Percentiles rank a stretch among this genome's conserved stretches.
Evolutionary conservation across 2,888 invertebrate species (phyloP).

Genomic region (Carterocephalus palaemon): DNA sequence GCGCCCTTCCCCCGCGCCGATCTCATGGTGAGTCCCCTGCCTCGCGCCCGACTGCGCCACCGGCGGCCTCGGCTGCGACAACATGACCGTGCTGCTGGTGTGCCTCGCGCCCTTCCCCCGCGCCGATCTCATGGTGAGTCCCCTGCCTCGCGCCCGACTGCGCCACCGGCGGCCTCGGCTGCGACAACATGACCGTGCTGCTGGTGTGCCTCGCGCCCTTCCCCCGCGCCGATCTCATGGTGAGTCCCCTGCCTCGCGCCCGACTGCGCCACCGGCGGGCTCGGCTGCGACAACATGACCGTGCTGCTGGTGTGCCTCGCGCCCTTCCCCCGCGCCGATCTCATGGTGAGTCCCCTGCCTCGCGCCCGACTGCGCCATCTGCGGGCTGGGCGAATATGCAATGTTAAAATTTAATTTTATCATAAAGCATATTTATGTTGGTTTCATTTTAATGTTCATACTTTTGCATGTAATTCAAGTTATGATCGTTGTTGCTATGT

Average conservation of each 20-base stretch:
- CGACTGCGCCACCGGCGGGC: slow-evolving; percentile 96
- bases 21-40: slow-evolving; percentile 81
- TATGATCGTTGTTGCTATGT: too few relatives aligned
- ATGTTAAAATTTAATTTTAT: neutral
- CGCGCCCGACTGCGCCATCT: slow-evolving; percentile 55
- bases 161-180: slow-evolving; percentile 97
- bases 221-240: slow-evolving; percentile 48
- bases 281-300: slow-evolving; percentile 99
- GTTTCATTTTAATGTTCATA: too few relatives aligned
- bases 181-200: slow-evolving; percentile 99
- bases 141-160: slow-evolving; percentile 98
- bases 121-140: slow-evolving; percentile 44
- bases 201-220: slow-evolving; percentile 85
- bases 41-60: slow-evolving; percentile 98
- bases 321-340: slow-evolving; percentile 56
- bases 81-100: slow-evolving; percentile 97
- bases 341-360: slow-evolving; percentile 81
- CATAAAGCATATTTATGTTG: too few relatives aligned
- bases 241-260: slow-evolving; percentile 94
- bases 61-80: slow-evolving; percentile 98
- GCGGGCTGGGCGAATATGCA: slow-evolving; percentile 41
- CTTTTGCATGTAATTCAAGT: too few relatives aligned
- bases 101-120: slow-evolving; percentile 81
- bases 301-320: slow-evolving; percentile 91
- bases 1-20: slow-evolving; percentile 57